Conservation (phyloP, 2,797 vertebrate genomes). For the Linurgus olivaceus region DNA sequence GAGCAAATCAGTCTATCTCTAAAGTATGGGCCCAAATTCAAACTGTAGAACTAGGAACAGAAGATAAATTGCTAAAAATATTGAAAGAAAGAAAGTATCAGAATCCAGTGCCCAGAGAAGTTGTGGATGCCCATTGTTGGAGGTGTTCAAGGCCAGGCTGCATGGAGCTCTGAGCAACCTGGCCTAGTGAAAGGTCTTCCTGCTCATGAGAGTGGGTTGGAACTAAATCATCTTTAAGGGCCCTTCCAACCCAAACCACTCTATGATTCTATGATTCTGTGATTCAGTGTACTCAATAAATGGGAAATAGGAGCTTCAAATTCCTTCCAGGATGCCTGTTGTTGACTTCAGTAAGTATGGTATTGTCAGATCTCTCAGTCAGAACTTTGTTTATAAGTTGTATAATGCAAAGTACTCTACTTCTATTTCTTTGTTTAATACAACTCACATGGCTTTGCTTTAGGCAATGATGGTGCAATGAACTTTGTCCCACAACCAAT, state of each 20-base stretch:
- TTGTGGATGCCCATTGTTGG: neutral
- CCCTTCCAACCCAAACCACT: neutral
- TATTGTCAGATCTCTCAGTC: neutral
- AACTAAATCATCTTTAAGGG: neutral
- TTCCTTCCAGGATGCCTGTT: neutral
- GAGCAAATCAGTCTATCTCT: neutral
- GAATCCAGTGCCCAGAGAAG: neutral
- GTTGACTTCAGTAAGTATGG: neutral
- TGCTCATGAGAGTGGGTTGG: neutral
- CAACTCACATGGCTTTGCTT: neutral
- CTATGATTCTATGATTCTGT: neutral
- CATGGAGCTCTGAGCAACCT: neutral
- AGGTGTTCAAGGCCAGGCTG: neutral
- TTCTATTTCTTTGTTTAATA: neutral
- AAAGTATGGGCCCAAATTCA: neutral
- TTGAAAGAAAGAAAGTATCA: neutral
- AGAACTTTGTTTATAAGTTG: neutral
- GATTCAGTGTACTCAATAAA: neutral
- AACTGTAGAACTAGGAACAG: neutral
- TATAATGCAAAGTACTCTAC: neutral
- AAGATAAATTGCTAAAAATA: neutral
- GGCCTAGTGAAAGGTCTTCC: neutral
- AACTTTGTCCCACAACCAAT: neutral
- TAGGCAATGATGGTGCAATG: neutral
- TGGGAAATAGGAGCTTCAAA: neutral